Base-by-base conservation (phyloP, 2,888 invertebrate genomes). In the Hirtodrosophila confusa region DNA sequence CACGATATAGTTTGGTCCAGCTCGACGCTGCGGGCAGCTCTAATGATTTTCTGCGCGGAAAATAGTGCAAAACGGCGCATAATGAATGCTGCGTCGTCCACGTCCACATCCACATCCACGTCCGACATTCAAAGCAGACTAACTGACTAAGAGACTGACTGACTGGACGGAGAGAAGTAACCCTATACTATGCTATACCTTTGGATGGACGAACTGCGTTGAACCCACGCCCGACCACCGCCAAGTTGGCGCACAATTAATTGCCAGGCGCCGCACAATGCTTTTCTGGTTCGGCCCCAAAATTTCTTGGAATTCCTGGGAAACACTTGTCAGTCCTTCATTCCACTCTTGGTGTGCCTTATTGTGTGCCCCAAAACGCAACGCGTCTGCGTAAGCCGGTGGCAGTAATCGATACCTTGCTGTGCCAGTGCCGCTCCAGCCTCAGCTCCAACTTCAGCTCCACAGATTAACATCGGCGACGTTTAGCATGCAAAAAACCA, bases 1-100 rank as follows among this genome's bases (percentile, higher is more conserved):
- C 90, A 89, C 89, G 89, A 86, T 89, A 89, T 86, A 89, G 78
- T 86, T 89, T 80, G 75, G 73, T 67, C 72, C 54, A 68, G 67
- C 76, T 79, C 69, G 69, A 37, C 62, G 75, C 78, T 84, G 71
- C 77, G 72, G 80, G 84, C 83, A 75, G 47, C 83, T 83, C 82
- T 79, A 83, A 83, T 85, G 86, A 85, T 83, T 83, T 85, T 69
- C 69, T 70, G 69, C 67, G 77, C 58, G 70, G 78, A 85, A 83
- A 83, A 83, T 83, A 85, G 82, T 83, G 86, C 83, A 83, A 85
- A 85, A 82, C 80, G 77, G 86, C 83, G 69, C 50, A 80, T 84
- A 84, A 84, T 84, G 80, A 80, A 84, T 69, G 84, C 76, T 74
- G 31, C 31, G 31, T 31, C 31, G 31, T 31, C 31, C 31, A 69